These are phyloP conservation scores for Ceratina calcarata DNA, from an alignment of 1,140 invertebrate genomes.

Conservation along the genomic window DNA sequence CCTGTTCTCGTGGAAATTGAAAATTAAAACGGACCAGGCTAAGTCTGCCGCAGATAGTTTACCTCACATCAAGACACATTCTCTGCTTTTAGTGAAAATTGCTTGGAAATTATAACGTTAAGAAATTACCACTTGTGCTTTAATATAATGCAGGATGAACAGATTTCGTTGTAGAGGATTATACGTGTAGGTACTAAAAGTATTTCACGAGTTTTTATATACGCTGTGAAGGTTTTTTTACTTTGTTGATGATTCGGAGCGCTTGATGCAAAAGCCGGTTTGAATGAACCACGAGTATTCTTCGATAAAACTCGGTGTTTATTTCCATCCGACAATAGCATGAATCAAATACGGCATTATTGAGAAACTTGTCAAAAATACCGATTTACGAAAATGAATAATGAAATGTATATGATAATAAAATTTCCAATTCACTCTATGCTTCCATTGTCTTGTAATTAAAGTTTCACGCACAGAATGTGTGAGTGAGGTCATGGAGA, in stretches of 20 bases:
- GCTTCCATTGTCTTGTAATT: background rate
- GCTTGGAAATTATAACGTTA: no score
- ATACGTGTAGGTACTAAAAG: background rate
- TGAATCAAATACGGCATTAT: background rate
- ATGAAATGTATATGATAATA: background rate
- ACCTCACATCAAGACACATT: background rate
- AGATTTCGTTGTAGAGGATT: background rate
- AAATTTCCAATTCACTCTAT: background rate
- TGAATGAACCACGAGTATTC: background rate
- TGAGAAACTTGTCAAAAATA: background rate
- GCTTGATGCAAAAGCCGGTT: background rate
- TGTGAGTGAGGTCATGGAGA: no score
- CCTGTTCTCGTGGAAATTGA: slow-evolving; percentile 21
- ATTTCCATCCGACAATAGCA: background rate
- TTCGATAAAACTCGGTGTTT: background rate
- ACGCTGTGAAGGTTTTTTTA: background rate
- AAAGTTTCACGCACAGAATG: no score
- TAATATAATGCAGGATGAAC: background rate
- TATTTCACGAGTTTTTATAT: background rate
- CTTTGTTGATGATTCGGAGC: background rate
- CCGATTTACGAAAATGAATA: background rate
- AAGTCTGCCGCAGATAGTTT: background rate
- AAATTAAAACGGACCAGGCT: slow-evolving; percentile 8
- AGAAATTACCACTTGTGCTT: background rate
- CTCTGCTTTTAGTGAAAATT: background rate